Evolutionary conservation across 2,113 vertebrate species (phyloP).

Genomic region (Eulemur macaco): DNA sequence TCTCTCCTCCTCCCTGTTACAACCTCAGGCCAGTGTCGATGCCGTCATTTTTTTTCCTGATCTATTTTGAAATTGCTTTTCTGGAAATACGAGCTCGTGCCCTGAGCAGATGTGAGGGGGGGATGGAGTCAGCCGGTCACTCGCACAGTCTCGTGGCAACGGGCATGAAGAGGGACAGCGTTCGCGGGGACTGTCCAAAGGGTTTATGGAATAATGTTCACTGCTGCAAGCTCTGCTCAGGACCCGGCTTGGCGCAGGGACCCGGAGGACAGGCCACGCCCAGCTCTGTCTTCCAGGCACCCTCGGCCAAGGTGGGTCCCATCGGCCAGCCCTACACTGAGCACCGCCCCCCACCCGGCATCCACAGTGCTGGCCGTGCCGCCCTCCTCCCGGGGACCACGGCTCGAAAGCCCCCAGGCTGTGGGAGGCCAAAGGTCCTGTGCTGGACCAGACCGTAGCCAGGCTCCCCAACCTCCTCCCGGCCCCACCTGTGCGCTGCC

Average conservation of each 20-base stretch:
- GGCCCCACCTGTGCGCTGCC: not conserved
- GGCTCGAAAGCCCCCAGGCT: accelerated
- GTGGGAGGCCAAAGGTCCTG: accelerated
- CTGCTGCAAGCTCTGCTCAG: accelerated
- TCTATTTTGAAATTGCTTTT: not conserved
- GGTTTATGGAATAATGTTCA: accelerated
- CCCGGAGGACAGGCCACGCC: accelerated
- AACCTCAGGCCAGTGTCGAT: not conserved
- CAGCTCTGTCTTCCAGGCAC: not conserved
- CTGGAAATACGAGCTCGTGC: accelerated
- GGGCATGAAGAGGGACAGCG: accelerated
- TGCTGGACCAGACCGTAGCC: not conserved
- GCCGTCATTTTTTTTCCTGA: not conserved
- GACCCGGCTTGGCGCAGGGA: accelerated
- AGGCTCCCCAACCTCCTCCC: not conserved
- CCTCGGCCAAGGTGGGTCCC: accelerated
- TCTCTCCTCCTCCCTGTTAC: not conserved
- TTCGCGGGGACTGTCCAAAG: not conserved
- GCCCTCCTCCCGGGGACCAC: accelerated
- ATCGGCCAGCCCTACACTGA: accelerated
- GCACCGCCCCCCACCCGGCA: accelerated
- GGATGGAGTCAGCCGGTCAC: accelerated
- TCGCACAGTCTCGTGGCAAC: accelerated
- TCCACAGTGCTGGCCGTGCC: accelerated
- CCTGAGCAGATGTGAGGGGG: accelerated